Percentiles rank a stretch among this genome's conserved stretches.
Conservation (phyloP, 2,797 vertebrate species). For the Bovichtus diacanthus region DNA sequence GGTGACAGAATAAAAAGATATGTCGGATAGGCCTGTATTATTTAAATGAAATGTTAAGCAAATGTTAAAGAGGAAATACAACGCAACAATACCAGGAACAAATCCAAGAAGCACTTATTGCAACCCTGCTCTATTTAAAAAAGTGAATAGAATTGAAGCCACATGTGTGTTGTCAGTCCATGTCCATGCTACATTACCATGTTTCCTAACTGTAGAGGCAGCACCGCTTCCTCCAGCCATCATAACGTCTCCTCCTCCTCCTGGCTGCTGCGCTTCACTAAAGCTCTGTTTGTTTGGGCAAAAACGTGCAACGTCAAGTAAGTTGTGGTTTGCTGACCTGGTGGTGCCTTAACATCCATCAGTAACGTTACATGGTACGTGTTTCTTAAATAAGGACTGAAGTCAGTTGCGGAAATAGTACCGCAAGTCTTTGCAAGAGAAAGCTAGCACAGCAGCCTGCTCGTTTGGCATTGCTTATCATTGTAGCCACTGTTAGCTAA, state of each 20-base stretch:
- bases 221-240: background rate
- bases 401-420: no score
- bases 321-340: slow-evolving; percentile 21
- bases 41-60: background rate
- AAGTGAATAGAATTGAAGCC: no score
- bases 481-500: background rate
- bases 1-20: background rate
- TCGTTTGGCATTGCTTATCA: background rate
- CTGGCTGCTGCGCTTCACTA: background rate
- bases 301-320: slow-evolving; percentile 18
- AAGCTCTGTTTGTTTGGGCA: no score
- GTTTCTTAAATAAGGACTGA: background rate
- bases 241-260: background rate
- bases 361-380: slow-evolving; percentile 10
- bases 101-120: background rate
- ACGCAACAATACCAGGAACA: background rate
- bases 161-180: rapidly evolving
- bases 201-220: background rate
- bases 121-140: background rate
- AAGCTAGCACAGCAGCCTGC: background rate
- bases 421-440: rapidly evolving
- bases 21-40: no score
- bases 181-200: background rate
- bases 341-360: background rate
- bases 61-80: background rate